Evolutionary conservation across 2,797 vertebrate genomes (phyloP).

Genomic region (Acanthopagrus latus): DNA sequence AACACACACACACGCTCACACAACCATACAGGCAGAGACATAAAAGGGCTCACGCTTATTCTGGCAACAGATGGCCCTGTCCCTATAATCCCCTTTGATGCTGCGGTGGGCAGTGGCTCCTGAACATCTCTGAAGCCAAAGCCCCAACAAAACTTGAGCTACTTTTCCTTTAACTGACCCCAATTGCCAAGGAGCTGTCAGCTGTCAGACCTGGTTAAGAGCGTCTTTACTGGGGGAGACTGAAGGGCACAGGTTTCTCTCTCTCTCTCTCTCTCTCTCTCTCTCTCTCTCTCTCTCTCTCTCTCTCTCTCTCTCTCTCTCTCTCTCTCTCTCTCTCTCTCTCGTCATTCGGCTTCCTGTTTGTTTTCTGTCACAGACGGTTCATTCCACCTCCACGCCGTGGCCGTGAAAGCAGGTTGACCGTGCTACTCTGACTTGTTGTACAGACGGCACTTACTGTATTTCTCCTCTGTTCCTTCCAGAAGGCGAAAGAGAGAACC

Average conservation of each 20-base stretch:
- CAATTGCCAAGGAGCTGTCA: slow-evolving; percentile 86
- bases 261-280: slow-evolving; percentile 37
- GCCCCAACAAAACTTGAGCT: slow-evolving; percentile 87
- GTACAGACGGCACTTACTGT: slow-evolving; percentile 41
- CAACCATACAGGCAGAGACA: slow-evolving; percentile 77
- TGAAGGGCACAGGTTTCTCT: slow-evolving; percentile 82
- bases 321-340: neutral
- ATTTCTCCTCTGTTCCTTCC: slow-evolving; percentile 45
- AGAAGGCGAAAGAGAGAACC: slow-evolving; percentile 52
- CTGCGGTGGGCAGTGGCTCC: slow-evolving; percentile 87
- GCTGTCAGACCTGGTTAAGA: slow-evolving; percentile 88
- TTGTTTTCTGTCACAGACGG: slow-evolving; percentile 73
- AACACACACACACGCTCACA: slow-evolving; percentile 27
- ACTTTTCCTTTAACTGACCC: slow-evolving; percentile 89
- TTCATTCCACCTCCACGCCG: slow-evolving; percentile 69
- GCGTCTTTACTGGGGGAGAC: slow-evolving; percentile 80
- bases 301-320: slow-evolving; percentile 30
- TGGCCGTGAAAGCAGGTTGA: slow-evolving; percentile 55
- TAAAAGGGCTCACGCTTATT: slow-evolving; percentile 83
- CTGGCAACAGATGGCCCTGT: slow-evolving; percentile 87
- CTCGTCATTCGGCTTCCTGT: slow-evolving; percentile 70
- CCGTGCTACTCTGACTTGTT: slow-evolving; percentile 52
- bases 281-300: slow-evolving; percentile 27
- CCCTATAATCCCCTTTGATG: slow-evolving; percentile 89
- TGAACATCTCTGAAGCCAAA: slow-evolving; percentile 86